Percentiles rank a stretch among this genome's conserved stretches.
Conservation (phyloP, 1,140 invertebrate genomes). For the Hestina assimilis region DNA sequence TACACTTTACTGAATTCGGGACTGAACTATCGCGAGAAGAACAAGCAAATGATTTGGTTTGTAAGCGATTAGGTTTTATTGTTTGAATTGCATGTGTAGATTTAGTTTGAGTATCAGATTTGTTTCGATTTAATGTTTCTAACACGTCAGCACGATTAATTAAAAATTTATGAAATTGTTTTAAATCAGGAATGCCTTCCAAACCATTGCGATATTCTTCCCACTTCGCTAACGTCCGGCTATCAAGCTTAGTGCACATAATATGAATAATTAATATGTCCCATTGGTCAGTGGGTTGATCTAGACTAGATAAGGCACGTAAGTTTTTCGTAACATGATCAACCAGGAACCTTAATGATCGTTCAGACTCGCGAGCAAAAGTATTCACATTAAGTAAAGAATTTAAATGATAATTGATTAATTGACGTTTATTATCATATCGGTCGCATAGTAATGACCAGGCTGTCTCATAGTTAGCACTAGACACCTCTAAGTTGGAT, state of each 20-base stretch:
- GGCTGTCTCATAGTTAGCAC: constrained; percentile 8
- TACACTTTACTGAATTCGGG: too few species aligned
- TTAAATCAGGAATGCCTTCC: constrained; percentile 19
- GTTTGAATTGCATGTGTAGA: too few species aligned
- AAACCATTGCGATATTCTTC: constrained; percentile 30
- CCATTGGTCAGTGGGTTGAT: constrained; percentile 37
- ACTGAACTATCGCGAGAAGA: too few species aligned
- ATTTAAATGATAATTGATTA: constrained; percentile 11
- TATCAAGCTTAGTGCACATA: constrained; percentile 37
- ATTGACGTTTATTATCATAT: constrained; percentile 1
- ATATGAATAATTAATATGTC: constrained; percentile 36
- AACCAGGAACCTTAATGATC: constrained; percentile 35
- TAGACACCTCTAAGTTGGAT: constrained; percentile 3
- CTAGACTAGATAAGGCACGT: constrained; percentile 35
- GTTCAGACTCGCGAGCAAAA: constrained; percentile 25
- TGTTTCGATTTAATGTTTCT: constrained; percentile 11
- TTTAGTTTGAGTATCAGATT: constrained; percentile 11
- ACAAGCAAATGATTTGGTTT: too few species aligned
- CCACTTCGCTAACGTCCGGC: constrained; percentile 34
- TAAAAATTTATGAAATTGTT: constrained; percentile 34
- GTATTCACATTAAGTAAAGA: background rate
- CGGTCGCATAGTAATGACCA: constrained; percentile 1
- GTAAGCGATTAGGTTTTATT: too few species aligned
- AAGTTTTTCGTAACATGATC: constrained; percentile 41
- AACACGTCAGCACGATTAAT: constrained; percentile 29